phyloP scores from a whole-genome alignment of 1,140 invertebrate species.

The Bombyx mandarina region DNA sequence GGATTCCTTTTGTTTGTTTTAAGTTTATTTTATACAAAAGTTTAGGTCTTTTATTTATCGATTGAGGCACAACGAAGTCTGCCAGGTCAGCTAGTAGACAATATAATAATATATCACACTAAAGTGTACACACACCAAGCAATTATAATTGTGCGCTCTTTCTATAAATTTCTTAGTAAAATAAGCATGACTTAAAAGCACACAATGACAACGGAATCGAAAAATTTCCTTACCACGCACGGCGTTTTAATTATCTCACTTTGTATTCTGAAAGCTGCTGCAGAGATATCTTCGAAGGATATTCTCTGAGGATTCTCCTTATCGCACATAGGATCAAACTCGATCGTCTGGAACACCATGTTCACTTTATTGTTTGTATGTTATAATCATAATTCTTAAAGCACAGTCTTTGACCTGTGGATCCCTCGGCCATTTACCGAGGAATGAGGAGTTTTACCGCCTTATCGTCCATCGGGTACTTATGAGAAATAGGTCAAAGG shows the following conservation, averaged over 20 bases:
- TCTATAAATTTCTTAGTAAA: neutral
- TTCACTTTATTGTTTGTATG: slow-evolving; percentile 7
- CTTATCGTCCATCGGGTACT: slow-evolving; percentile 3
- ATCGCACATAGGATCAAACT: slow-evolving; percentile 82
- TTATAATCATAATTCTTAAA: neutral
- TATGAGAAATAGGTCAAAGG: slow-evolving; percentile 14
- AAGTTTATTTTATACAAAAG: too few species aligned
- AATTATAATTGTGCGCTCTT: neutral
- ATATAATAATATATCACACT: neutral
- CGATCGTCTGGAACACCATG: slow-evolving; percentile 62
- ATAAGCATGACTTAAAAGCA: neutral
- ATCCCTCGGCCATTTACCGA: neutral
- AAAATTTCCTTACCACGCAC: slow-evolving; percentile 78
- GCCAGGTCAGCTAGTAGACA: neutral
- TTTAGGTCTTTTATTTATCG: too few species aligned
- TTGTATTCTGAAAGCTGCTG: slow-evolving; percentile 90
- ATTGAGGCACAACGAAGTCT: too few species aligned
- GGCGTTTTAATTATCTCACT: slow-evolving; percentile 86
- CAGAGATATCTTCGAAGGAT: slow-evolving; percentile 90
- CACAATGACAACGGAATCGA: neutral
- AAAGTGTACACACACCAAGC: too few species aligned
- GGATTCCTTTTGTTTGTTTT: too few species aligned
- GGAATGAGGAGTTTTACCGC: slow-evolving; percentile 1
- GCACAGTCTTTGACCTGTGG: neutral
- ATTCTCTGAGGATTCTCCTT: slow-evolving; percentile 82